Conservation (phyloP, 2,113 vertebrate species). For the Pleuronectes platessa region DNA sequence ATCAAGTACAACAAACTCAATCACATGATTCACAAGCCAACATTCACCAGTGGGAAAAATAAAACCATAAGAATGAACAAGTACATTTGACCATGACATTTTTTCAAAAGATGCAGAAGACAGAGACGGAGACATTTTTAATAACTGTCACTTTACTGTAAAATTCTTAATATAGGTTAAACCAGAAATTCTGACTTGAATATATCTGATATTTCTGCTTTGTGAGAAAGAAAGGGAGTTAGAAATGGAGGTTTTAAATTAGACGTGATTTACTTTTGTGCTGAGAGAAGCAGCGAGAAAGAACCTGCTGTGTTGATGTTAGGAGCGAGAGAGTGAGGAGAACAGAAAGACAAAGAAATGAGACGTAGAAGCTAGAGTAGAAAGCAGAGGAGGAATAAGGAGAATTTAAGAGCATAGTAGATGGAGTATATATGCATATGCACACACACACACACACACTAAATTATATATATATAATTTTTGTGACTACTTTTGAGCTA, state of each 20-base stretch:
- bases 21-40: neutral
- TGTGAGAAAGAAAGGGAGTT: constrained; percentile 6
- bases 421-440: constrained; percentile 12
- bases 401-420: constrained; percentile 16
- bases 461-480: constrained; percentile 5
- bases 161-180: constrained; percentile 4
- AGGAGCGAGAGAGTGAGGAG: constrained; percentile 12
- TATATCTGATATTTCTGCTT: constrained; percentile 19
- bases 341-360: constrained; percentile 20
- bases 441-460: no score
- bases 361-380: constrained; percentile 20
- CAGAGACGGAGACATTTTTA: neutral
- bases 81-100: neutral
- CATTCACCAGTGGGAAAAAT: neutral
- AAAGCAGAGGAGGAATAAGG: constrained; percentile 16
- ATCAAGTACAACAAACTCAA: neutral
- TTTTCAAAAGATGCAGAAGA: neutral
- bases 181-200: constrained; percentile 3
- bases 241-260: neutral
- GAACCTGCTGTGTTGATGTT: constrained; percentile 25
- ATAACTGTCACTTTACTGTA: neutral
- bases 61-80: neutral
- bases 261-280: neutral
- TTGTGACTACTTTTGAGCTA: constrained; percentile 37
- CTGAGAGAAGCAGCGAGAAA: constrained; percentile 11